Percentiles rank a stretch among this genome's conserved stretches.
Conservation (phyloP, 1,140 invertebrate species). For the Drosophila varians region DNA sequence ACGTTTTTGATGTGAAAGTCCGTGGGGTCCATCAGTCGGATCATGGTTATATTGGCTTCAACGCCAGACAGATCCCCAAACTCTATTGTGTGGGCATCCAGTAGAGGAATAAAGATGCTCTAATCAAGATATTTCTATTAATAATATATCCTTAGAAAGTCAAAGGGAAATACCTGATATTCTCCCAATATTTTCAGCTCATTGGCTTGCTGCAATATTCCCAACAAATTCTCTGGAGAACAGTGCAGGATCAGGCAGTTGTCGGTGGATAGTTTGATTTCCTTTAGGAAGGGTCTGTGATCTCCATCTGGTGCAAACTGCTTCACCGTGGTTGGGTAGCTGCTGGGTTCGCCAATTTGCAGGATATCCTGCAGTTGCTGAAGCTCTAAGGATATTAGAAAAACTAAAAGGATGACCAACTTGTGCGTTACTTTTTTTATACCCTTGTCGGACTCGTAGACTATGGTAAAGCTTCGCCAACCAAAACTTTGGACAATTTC, state of each 20-base stretch:
- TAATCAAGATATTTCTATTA: too few species aligned
- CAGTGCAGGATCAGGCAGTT: slow-evolving; percentile 93
- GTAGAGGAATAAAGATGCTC: slow-evolving; percentile 85
- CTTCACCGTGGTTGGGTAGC: slow-evolving; percentile 86
- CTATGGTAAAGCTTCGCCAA: slow-evolving; percentile 91
- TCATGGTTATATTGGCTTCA: slow-evolving; percentile 89
- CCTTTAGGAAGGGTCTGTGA: slow-evolving; percentile 90
- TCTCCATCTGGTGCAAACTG: slow-evolving; percentile 86
- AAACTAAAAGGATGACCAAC: too few species aligned
- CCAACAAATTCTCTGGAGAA: slow-evolving; percentile 86
- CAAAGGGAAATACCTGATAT: too few species aligned
- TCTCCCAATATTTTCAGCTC: slow-evolving; percentile 92
- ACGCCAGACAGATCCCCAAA: slow-evolving; percentile 87
- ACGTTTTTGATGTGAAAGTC: slow-evolving; percentile 83
- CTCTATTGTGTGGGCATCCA: slow-evolving; percentile 90
- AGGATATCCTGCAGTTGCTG: slow-evolving; percentile 93
- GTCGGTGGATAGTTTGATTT: slow-evolving; percentile 89
- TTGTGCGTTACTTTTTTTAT: neutral
- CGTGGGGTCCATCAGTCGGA: slow-evolving; percentile 88
- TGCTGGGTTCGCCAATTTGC: slow-evolving; percentile 86
- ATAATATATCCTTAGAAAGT: too few species aligned
- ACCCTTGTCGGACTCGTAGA: slow-evolving; percentile 92
- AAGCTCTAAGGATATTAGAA: slow-evolving; percentile 85
- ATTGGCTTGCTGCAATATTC: slow-evolving; percentile 90
- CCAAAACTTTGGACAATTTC: slow-evolving; percentile 89